phyloP scores from a whole-genome alignment of 2,888 invertebrate genomes.

The Arctia plantaginis region DNA sequence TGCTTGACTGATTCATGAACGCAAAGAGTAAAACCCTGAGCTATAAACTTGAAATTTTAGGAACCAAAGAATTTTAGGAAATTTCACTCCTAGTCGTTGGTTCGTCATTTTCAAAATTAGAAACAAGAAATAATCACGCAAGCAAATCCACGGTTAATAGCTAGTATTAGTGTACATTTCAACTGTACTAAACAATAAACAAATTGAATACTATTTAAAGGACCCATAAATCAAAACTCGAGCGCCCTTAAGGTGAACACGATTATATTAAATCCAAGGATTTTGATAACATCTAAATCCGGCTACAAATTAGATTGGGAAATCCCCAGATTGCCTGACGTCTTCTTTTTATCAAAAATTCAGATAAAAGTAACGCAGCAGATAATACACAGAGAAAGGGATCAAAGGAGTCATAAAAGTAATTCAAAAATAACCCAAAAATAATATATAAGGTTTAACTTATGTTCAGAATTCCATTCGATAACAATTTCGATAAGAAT shows the following conservation, averaged over 20 bases:
- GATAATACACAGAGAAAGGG: not conserved
- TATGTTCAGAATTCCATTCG: conserved; percentile 12
- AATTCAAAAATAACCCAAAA: conserved; percentile 19
- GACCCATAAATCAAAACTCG: not conserved
- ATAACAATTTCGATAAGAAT: conserved; percentile 22
- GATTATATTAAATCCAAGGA: conserved; percentile 1
- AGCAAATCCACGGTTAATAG: no score
- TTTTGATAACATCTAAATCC: conserved; percentile 6
- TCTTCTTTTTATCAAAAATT: not conserved
- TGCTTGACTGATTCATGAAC: no score
- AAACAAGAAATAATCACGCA: no score
- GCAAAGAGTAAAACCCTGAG: no score
- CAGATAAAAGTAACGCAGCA: not conserved
- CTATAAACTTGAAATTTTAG: no score
- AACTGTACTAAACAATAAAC: not conserved
- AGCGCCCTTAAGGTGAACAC: not conserved
- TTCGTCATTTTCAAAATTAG: no score
- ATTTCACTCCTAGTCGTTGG: no score
- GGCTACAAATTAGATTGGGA: conserved; percentile 2
- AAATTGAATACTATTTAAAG: not conserved
- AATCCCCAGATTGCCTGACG: not conserved
- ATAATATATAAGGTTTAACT: conserved; percentile 16
- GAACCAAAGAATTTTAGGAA: no score
- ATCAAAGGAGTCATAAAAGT: conserved; percentile 12
- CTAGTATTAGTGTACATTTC: not conserved